Base-by-base conservation (phyloP, 2,888 invertebrate species). In the Dryobotodes eremita region DNA sequence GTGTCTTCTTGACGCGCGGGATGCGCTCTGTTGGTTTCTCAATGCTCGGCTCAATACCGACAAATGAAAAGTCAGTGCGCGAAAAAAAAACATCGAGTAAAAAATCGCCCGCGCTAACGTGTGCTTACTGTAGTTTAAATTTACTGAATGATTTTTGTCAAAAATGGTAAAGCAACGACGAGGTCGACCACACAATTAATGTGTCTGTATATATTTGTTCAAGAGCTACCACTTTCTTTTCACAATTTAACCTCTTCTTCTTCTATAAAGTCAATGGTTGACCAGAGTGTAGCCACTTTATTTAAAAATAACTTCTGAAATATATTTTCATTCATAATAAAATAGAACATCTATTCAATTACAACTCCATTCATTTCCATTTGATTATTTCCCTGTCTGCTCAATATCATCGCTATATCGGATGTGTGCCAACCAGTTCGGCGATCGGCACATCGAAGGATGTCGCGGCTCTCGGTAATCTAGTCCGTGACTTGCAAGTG, bases 401-500 rank as follows among this genome's bases (percentile, higher is more conserved):
- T 79, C 66, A 86, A 76, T 86, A 79, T 86, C 59, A 71, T 57
- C 71, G 76, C 64, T 77, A 71, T 69, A 77, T 68, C 69, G 79
- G 71, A 77, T 84, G 84, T 86, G 89, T 80, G 82, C 76, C 76
- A 80, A 75, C 81, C 81, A 79, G 86, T 84, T 83, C 80, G 87
- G 86, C 91, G 93, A 92, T 92, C 92, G 92, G 91, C 92, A 92
- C 92, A 94, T 93, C 92, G 94, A 91, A 92, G 93, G 93, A 92
- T 92, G 94, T 91, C 94, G 92, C 92, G 91, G 90, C 86, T 88
- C 93, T 91, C 92, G 93, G 95, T 96, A 96, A 96, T 96, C 95
- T 96, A 94, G 92, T 95, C 94, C 96, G 96, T 96, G 96, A 96
- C 96, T 96, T 95, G 96, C 95, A 96, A 95, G 94, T 95, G 92